These are phyloP conservation scores for Bos indicus DNA, from an alignment of 2,113 vertebrate genomes.

Conservation along the genomic window DNA sequence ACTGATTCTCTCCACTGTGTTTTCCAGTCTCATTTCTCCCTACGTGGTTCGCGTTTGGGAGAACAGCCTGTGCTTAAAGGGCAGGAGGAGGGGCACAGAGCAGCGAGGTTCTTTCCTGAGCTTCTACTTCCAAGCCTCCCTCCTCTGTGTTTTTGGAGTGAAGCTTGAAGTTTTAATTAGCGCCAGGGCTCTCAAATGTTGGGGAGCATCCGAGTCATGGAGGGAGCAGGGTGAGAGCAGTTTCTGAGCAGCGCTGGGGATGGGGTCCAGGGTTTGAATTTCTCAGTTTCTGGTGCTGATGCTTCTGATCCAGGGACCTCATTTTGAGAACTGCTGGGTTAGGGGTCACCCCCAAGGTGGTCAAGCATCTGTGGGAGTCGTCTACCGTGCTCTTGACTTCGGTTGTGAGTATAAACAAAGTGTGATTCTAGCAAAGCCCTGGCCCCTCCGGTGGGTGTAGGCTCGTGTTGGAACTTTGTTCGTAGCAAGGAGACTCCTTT, in stretches of 20 bases:
- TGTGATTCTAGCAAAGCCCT: fast-evolving
- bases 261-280: fast-evolving
- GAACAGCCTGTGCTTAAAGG: background rate
- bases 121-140: fast-evolving
- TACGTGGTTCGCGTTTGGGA: fast-evolving
- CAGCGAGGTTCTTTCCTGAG: background rate
- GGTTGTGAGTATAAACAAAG: fast-evolving
- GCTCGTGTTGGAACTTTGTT: fast-evolving
- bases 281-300: fast-evolving
- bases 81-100: background rate
- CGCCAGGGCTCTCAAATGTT: fast-evolving
- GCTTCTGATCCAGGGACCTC: background rate
- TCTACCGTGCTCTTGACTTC: fast-evolving
- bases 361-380: fast-evolving
- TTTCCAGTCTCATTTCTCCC: fast-evolving
- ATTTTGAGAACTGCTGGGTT: background rate
- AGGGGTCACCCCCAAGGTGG: fast-evolving
- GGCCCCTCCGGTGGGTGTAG: fast-evolving
- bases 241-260: background rate
- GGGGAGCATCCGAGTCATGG: fast-evolving
- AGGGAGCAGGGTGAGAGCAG: too few relatives aligned
- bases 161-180: too few relatives aligned
- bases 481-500: fast-evolving
- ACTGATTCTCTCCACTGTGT: fast-evolving
- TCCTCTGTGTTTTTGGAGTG: background rate